Conservation (phyloP, 2,113 vertebrate genomes). For the Prionailurus viverrinus region DNA sequence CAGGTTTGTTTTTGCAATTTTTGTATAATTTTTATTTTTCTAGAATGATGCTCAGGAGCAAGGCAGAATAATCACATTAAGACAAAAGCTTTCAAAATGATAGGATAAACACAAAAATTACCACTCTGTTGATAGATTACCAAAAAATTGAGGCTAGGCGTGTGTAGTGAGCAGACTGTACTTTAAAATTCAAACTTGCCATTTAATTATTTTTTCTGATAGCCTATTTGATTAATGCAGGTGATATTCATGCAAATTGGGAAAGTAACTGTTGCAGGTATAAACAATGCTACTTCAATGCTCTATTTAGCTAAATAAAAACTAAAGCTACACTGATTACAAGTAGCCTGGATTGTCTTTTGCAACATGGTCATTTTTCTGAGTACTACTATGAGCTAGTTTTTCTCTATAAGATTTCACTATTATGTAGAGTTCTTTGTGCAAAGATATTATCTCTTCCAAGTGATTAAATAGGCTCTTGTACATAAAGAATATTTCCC, state of each 20-base stretch:
- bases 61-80: neutral
- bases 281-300: slow-evolving; percentile 64
- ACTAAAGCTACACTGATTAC: slow-evolving; percentile 40
- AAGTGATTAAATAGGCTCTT: slow-evolving; percentile 7
- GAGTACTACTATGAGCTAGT: neutral
- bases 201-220: slow-evolving; percentile 72
- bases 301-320: slow-evolving; percentile 73
- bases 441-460: neutral
- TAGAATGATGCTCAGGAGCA: neutral
- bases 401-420: neutral
- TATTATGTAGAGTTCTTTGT: neutral
- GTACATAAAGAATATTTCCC: neutral
- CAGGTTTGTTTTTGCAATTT: neutral
- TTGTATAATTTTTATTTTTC: neutral
- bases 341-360: slow-evolving; percentile 51
- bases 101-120: slow-evolving; percentile 61
- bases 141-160: neutral
- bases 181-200: slow-evolving; percentile 57
- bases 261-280: slow-evolving; percentile 66
- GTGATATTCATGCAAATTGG: slow-evolving; percentile 62
- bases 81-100: neutral
- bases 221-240: slow-evolving; percentile 72
- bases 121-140: neutral
- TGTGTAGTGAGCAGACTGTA: slow-evolving; percentile 27
- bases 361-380: neutral